Percentiles rank a stretch among this genome's conserved stretches.
These are phyloP conservation scores for Ichneumoninae sp. DNA, from an alignment of 2,888 invertebrate genomes.

Conservation along the genomic window DNA sequence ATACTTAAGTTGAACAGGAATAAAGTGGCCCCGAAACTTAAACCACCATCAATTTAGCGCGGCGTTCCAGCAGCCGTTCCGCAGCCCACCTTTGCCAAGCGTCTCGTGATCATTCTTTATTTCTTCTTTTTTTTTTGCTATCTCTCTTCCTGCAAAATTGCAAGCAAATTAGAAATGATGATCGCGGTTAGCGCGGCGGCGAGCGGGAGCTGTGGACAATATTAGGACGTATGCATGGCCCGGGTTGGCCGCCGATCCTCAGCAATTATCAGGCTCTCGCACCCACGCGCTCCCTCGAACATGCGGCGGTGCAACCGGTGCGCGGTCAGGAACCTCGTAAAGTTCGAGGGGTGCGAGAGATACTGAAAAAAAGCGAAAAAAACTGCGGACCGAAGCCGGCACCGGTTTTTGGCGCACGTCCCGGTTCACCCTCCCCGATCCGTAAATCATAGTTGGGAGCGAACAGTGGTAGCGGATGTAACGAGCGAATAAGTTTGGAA, in stretches of 20 bases:
- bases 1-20: conserved; percentile 63
- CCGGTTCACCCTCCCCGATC: neutral
- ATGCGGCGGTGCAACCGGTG: conserved; percentile 30
- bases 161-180: conserved; percentile 31
- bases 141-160: conserved; percentile 2
- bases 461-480: neutral
- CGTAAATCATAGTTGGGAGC: neutral
- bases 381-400: neutral
- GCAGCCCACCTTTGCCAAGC: neutral
- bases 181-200: conserved; percentile 1
- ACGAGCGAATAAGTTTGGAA: neutral
- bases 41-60: conserved; percentile 20
- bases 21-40: conserved; percentile 22
- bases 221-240: conserved; percentile 50
- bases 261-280: conserved; percentile 46
- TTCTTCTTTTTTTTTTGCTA: conserved; percentile 5
- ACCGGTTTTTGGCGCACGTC: neutral
- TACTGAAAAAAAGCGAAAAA: neutral
- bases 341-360: conserved; percentile 35
- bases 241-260: conserved; percentile 26
- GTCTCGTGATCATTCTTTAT: neutral
- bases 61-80: neutral
- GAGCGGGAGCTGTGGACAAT: conserved; percentile 28
- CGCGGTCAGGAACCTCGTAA: conserved; percentile 44
- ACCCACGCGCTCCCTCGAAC: conserved; percentile 10